Percentiles rank a stretch among this genome's conserved stretches.
Evolutionary conservation across 2,888 invertebrate species (phyloP).

Genomic region (Heteropelma amictum): DNA sequence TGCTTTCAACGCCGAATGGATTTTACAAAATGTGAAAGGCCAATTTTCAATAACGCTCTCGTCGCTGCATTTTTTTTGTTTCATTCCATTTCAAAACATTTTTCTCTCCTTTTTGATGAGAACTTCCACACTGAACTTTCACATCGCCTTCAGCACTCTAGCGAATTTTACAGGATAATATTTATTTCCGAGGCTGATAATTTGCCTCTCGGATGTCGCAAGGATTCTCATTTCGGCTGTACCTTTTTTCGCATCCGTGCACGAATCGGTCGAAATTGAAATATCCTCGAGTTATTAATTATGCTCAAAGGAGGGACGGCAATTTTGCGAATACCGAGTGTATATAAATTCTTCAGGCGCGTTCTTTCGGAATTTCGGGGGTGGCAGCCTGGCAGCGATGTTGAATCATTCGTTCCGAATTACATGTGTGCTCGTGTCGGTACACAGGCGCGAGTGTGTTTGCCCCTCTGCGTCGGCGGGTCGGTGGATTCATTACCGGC

Average conservation of each 20-base stretch:
- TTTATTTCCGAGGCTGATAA: not conserved
- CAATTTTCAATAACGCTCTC: conserved; percentile 48
- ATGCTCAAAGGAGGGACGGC: not conserved
- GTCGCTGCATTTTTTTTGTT: conserved; percentile 12
- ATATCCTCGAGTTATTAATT: not conserved
- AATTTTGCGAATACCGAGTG: conserved; percentile 9
- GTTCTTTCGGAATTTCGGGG: conserved; percentile 25
- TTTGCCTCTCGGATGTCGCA: too few relatives aligned
- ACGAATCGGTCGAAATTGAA: not conserved
- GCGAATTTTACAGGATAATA: not conserved
- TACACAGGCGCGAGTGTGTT: not conserved
- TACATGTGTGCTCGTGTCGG: not conserved
- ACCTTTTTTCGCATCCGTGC: not conserved
- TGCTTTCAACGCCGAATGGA: conserved; percentile 16
- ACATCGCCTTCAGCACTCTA: too few relatives aligned
- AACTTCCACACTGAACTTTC: not conserved
- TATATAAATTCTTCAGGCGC: conserved; percentile 18
- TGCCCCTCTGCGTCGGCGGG: too few relatives aligned
- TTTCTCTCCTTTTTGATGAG: not conserved
- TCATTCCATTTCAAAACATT: not conserved
- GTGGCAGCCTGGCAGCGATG: not conserved
- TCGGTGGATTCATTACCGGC: conserved; percentile 48
- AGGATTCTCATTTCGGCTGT: too few relatives aligned
- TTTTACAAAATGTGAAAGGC: conserved; percentile 55
- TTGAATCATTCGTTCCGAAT: not conserved